Percentiles rank a stretch among this genome's conserved stretches.
Conservation (phyloP, 2,113 vertebrate species). For the Pteropus alecto region DNA sequence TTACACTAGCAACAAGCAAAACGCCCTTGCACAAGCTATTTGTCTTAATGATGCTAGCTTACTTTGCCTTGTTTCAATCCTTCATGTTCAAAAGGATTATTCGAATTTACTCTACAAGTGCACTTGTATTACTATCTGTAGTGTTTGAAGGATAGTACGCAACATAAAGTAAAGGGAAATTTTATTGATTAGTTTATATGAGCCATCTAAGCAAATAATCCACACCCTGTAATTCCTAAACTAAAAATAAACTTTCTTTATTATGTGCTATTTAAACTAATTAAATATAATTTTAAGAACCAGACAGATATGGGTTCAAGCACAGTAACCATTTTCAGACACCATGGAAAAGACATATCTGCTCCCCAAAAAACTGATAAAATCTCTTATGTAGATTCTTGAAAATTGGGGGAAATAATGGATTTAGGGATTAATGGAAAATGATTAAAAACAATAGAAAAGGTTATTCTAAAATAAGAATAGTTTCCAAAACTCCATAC, state of each 20-base stretch:
- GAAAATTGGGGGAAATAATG: background rate
- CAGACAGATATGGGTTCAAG: background rate
- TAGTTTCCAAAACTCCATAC: background rate
- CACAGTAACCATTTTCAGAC: background rate
- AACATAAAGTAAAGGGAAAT: background rate
- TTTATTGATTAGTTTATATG: background rate
- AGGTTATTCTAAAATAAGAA: background rate
- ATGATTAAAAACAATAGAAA: background rate
- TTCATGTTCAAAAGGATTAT: background rate
- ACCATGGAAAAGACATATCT: background rate
- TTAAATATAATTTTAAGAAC: background rate
- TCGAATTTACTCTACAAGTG: background rate
- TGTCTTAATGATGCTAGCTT: background rate
- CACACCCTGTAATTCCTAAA: background rate
- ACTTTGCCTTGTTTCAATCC: background rate
- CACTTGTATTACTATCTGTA: background rate
- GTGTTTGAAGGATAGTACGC: background rate
- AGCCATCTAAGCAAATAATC: background rate
- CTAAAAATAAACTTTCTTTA: background rate
- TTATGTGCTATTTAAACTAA: background rate
- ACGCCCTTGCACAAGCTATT: accelerated
- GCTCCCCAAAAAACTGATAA: background rate
- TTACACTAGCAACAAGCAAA: background rate
- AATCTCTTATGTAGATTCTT: background rate
- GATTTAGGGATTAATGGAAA: background rate